Conservation (phyloP, 2,113 vertebrate species). For the Hippocampus abdominalis region DNA sequence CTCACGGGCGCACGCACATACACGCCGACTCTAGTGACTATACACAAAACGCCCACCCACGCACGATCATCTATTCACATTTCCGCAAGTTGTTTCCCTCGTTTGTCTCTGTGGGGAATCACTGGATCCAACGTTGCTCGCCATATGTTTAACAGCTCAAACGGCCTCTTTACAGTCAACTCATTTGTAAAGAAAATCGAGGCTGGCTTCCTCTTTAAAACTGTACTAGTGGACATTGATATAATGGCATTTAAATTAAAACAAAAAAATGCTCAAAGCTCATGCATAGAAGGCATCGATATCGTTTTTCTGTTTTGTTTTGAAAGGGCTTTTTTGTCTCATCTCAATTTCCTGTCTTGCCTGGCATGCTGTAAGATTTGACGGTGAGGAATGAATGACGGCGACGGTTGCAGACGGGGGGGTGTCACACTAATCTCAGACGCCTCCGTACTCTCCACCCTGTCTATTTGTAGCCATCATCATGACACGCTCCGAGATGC, state of each 20-base stretch:
- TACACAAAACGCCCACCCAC: conserved; percentile 51
- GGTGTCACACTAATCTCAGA: conserved; percentile 70
- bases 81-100: conserved; percentile 45
- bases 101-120: conserved; percentile 50
- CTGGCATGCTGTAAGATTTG: conserved; percentile 43
- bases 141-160: conserved; percentile 54
- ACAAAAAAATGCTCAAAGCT: background rate
- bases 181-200: conserved; percentile 6
- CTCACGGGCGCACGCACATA: conserved; percentile 24
- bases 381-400: conserved; percentile 60
- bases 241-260: background rate
- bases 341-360: conserved; percentile 20
- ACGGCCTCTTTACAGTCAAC: background rate
- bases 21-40: conserved; percentile 28
- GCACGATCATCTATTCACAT: conserved; percentile 34
- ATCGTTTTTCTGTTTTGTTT: conserved; percentile 20
- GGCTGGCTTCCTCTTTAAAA: conserved; percentile 2
- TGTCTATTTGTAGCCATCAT: conserved; percentile 29
- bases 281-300: no score
- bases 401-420: conserved; percentile 40
- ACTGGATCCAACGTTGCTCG: conserved; percentile 31
- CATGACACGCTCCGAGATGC: conserved; percentile 31
- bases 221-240: no score
- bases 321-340: conserved; percentile 12
- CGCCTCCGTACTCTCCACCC: conserved; percentile 36